Evolutionary conservation across 1,140 invertebrate species (phyloP), one percentile per base, ranked within the genome.

Genomic region (Brachionus manjavacas): DNA sequence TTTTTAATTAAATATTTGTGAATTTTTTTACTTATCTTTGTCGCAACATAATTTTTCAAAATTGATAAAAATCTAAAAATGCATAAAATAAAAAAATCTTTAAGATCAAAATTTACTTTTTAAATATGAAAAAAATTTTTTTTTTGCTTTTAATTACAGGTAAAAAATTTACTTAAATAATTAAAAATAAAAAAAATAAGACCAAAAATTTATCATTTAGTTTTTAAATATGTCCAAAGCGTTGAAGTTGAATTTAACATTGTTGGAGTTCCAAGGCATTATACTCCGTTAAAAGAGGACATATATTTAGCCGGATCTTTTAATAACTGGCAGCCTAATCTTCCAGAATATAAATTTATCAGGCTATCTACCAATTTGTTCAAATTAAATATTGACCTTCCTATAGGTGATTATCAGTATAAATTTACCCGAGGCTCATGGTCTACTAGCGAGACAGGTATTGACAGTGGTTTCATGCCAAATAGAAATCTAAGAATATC

Each of bases 241-340:
- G 41, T 49, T 25, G 72, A 76, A 49, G 49, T 76, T 16, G 72
- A 70, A 70, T 83, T 83, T 46, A 70, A 83, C 16, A 20, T 83
- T 25, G 8, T 46, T 7, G 28, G 52, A 46, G 28, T 72, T 31
- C 81, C 81, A 46, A 83, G 39, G 46, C 70, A 16, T 72, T 83
- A 64, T 68, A 83, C 81, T 11, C 81, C 81, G 25, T 68, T 83
- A 35, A 83, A 83, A 46, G 81, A 83, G 7, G 60, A 83, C 12
- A 83, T 83, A 3, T 83, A 46, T 25, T 16, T 83, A 52, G 25
- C 81, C 8, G 60, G 81, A 1, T 70, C 64, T 31, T 83, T 83
- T 70, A 83, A 83, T 41, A 49, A 55, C 7, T 83, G 81, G 81
- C 14, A 12, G 16, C 60, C 81, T 35, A 35, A 72, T 70, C 25